Conservation (phyloP, 1,140 invertebrate genomes). For the Brachionus koreanus region DNA sequence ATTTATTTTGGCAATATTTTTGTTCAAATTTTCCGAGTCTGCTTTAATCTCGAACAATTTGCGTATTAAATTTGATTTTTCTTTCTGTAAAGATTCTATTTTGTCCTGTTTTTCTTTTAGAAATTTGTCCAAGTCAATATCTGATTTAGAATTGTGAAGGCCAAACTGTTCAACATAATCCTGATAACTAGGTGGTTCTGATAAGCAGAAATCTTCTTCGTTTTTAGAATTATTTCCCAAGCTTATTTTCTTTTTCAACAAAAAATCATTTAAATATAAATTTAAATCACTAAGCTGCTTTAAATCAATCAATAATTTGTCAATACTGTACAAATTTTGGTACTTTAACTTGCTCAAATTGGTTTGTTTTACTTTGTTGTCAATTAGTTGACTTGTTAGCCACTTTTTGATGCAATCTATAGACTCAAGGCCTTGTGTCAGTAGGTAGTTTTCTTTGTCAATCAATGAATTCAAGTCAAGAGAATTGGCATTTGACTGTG, state of each 20-base stretch:
- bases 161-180: slow-evolving; percentile 31
- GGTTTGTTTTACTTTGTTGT: slow-evolving; percentile 23
- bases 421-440: background rate
- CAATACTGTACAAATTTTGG: slow-evolving; percentile 36
- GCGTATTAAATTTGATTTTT: slow-evolving; percentile 38
- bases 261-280: slow-evolving; percentile 26
- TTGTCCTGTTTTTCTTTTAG: slow-evolving; percentile 36
- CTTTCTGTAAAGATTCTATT: slow-evolving; percentile 20
- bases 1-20: slow-evolving; percentile 31
- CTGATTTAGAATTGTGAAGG: background rate
- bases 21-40: slow-evolving; percentile 14
- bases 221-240: background rate
- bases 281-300: slow-evolving; percentile 33
- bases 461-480: slow-evolving; percentile 1
- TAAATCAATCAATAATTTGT: slow-evolving; percentile 7
- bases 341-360: slow-evolving; percentile 31
- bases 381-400: background rate
- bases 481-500: slow-evolving; percentile 16
- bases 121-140: slow-evolving; percentile 26
- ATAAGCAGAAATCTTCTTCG: background rate
- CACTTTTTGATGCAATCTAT: slow-evolving; percentile 4
- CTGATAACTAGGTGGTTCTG: slow-evolving; percentile 14
- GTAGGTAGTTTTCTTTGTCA: slow-evolving; percentile 13
- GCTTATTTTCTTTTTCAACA: background rate
- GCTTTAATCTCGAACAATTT: slow-evolving; percentile 40